A percentile compares a stretch with the other conserved stretches of the same genome.
Evolutionary conservation across 2,888 invertebrate species (phyloP).

Genomic region (Liopterus haemorrhoidalis): DNA sequence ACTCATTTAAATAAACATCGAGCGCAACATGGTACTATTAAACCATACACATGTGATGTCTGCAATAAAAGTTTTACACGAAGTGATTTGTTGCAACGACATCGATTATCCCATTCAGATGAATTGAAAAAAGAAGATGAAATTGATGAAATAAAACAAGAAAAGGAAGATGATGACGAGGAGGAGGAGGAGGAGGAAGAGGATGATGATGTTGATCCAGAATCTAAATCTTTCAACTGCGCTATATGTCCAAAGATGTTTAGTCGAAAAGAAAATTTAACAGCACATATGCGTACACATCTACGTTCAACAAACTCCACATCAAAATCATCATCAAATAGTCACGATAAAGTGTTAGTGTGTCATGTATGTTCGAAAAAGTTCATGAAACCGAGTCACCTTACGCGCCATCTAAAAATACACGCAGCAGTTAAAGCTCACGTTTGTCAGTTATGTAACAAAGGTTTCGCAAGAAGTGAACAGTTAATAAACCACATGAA

Average conservation of each 20-base stretch:
- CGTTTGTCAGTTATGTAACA: constrained; percentile 53
- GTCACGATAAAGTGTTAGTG: constrained; percentile 38
- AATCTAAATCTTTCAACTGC: constrained; percentile 43
- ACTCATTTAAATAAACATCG: constrained; percentile 32
- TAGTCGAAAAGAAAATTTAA: constrained; percentile 49
- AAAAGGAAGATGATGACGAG: constrained; percentile 27
- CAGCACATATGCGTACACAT: constrained; percentile 44
- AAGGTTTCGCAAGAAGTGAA: constrained; percentile 53
- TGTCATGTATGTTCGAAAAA: constrained; percentile 52
- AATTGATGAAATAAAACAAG: constrained; percentile 23
- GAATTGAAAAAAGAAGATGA: constrained; percentile 20
- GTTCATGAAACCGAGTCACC: constrained; percentile 50
- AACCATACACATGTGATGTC: constrained; percentile 38
- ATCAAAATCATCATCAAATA: constrained; percentile 46
- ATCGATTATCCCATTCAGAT: constrained; percentile 39
- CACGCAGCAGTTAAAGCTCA: constrained; percentile 51
- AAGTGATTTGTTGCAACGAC: constrained; percentile 39
- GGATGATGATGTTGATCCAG: constrained; percentile 31
- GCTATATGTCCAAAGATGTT: constrained; percentile 51
- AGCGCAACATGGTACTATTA: constrained; percentile 29
- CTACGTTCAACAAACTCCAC: constrained; percentile 35
- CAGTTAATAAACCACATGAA: constrained; percentile 55
- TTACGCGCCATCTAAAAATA: constrained; percentile 49
- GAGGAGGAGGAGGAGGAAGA: constrained; percentile 24
- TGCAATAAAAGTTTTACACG: constrained; percentile 40